Evolutionary conservation across 2,888 invertebrate species (phyloP).

Genomic region (Plutella xylostella): DNA sequence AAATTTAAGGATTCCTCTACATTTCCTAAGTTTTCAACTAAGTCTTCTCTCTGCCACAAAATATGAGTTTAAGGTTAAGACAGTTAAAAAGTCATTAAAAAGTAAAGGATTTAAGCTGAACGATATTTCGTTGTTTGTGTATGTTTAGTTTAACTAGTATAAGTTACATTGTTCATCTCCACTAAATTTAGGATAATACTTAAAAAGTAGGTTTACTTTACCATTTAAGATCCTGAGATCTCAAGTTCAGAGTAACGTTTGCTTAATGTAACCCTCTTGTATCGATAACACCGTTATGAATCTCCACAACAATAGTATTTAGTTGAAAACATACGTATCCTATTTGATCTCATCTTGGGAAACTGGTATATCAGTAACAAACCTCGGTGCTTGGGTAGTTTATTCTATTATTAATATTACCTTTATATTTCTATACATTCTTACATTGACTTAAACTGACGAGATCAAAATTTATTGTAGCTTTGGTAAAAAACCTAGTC

Average conservation of each 20-base stretch:
- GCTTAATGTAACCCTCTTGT: too few species aligned
- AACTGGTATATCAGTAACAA: conserved; percentile 26
- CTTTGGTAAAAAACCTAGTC: conserved; percentile 26
- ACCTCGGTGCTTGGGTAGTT: conserved; percentile 46
- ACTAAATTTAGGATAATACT: conserved; percentile 1
- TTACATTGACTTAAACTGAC: neutral
- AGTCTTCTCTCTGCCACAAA: conserved; percentile 13
- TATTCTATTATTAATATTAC: conserved; percentile 12
- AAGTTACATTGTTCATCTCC: conserved; percentile 5
- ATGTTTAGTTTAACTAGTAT: neutral
- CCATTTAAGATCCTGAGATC: conserved; percentile 1
- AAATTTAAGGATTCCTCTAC: conserved; percentile 32
- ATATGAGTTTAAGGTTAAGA: too few species aligned
- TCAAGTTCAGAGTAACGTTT: neutral
- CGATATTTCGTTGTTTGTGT: too few species aligned
- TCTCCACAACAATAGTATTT: conserved; percentile 11
- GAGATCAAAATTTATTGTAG: neutral
- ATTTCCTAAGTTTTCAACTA: conserved; percentile 15
- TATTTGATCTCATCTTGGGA: conserved; percentile 44
- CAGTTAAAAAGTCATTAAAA: too few species aligned
- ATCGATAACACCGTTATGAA: too few species aligned
- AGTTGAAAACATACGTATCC: conserved; percentile 29
- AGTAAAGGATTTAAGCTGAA: too few species aligned
- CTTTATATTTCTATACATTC: neutral
- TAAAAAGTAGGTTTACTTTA: conserved; percentile 2